Evolutionary conservation across 2,797 vertebrate genomes (phyloP), one percentile per base, ranked within the genome.

Genomic region (Sebastes oblongus): DNA sequence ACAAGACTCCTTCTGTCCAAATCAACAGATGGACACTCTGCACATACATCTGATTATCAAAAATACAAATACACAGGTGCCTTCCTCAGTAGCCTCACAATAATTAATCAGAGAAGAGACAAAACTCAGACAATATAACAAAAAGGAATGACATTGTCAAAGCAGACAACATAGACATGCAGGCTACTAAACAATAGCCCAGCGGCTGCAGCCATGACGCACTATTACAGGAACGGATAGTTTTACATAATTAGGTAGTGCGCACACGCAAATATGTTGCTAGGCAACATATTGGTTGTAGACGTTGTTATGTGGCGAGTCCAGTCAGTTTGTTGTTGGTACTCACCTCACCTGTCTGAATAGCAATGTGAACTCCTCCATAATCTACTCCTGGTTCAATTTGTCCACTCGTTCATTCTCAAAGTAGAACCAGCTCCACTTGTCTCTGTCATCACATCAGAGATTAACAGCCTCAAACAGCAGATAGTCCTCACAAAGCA

Each of bases 281-380:
- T 11, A 24, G 10, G 52, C 52, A 55, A 54, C 9, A 22, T 11
- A 22, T 22, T 54, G 10, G 52, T n/a, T 54, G 0, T 55, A 12
- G n/a, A 55, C n/a, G 3, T 0, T 18, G 0, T 46, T 4, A 50
- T 50, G 3, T 18, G 16, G 46, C 1, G 7, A 50, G 18, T 50
- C 0, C 0, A 20, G 46, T 46, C 42, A 46, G 42, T 46, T 1
- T 46, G 42, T 50, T 18, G 46, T 50, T 50, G 18, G 18, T 18
- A 50, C 46, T 50, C 46, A 50, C 46, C 46, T 50, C 39, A 42
- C 6, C 39, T 42, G 39, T 14, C 16, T 46, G 16, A 18, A 1
- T 8, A 18, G 0, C 8, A 50, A 0, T 18, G 18, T 0, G 3
- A 50, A 20, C 16, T 50, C 46, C 46, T 46, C 42, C 42, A 46